Evolutionary conservation across 2,113 vertebrate genomes (phyloP), one percentile per base, ranked within the genome.

Genomic region (Peromyscus californicus): DNA sequence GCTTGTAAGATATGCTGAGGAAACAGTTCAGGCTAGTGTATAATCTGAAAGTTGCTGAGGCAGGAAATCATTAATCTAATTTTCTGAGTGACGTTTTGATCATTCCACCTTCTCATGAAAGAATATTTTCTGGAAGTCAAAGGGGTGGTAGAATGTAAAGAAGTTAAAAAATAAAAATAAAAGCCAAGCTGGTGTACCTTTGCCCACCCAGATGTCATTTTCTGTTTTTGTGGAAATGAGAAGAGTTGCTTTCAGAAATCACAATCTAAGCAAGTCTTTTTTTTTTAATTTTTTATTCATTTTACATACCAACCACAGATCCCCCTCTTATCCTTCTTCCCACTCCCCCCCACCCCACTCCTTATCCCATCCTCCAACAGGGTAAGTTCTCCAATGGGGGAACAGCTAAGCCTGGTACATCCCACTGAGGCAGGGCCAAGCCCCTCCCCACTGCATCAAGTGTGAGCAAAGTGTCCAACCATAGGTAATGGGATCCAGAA

Each of bases 1-100:
- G 78, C 96, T 80, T 63, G 45, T 67, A 91, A 92, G 15, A 96
- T 72, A 42, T 59, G 93, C 96, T 88, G 89, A 94, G 93, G 69
- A 96, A 91, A 95, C 94, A 87, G 70, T 84, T 96, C 69, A 45
- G 29, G 36, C 91, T 57, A 0, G 31, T 88, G 78, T 57, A 3
- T 82, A 67, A 96, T 92, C 83, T 76, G 42, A 51, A 94, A 95
- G 69, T 61, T 95, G 97, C 95, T 97, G 97, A 98, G 63, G 76
- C 74, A 91, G 94, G 91, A 72, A 97, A 74, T 74, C 91, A 93
- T 72, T 94, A 95, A 97, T 90, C 95, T 84, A 51, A 91, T 96
- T 97, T 97, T 88, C 93, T 94, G 95, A 96, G 89, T 78, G 97
- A 96, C 74, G 57, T 48, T 91, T 78, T 96, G 86, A 97, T 95